Evolutionary conservation across 2,888 invertebrate species (phyloP), one percentile per base, ranked within the genome.

Genomic region (Eremobia ochroleuca): DNA sequence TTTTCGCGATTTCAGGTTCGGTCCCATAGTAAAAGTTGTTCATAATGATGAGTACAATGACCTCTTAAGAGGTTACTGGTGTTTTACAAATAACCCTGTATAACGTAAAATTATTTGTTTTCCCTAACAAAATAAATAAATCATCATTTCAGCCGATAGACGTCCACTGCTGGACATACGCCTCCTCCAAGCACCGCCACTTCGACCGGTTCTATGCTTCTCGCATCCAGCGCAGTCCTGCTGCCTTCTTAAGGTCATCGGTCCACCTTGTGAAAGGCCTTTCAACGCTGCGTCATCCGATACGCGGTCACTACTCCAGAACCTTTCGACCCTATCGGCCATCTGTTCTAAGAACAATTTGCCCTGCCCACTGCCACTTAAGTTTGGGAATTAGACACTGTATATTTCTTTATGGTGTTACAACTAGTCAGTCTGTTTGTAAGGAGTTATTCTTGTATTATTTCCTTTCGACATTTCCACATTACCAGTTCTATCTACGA

Each of bases 401-500:
- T 25, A 4, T 40, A 37, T 28, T 31, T 49, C 21, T 49, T 37
- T n/a, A 34, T 62, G 15, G 9, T 62, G 4, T 6, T n/a, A 21
- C 25, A 40, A 31, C 1, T 21, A 52, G 31, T 34, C 31, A 49
- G 2, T n/a, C 28, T n/a, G n/a, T 78, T 43, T 52, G 2, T 37
- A 21, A 68, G 13, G 8, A 13, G 3, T 61, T 59, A 5, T 43
- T 77, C 13, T 69, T 61, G 18, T 61, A 43, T 21, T 0, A 77
- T 69, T 52, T 31, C 3, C 52, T 71, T 77, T 70, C 28, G 4
- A 52, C 25, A 70, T 70, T 37, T 21, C n/a, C 8, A 77, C 34
- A 18, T 31, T 28, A 70, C 4, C 21, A 59, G 2, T n/a, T 28
- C 18, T 59, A 3, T 70, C 15, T 25, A 52, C 34, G n/a, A 65